Evolutionary conservation across 2,113 vertebrate genomes (phyloP).

Genomic region (Xiphophorus maculatus): DNA sequence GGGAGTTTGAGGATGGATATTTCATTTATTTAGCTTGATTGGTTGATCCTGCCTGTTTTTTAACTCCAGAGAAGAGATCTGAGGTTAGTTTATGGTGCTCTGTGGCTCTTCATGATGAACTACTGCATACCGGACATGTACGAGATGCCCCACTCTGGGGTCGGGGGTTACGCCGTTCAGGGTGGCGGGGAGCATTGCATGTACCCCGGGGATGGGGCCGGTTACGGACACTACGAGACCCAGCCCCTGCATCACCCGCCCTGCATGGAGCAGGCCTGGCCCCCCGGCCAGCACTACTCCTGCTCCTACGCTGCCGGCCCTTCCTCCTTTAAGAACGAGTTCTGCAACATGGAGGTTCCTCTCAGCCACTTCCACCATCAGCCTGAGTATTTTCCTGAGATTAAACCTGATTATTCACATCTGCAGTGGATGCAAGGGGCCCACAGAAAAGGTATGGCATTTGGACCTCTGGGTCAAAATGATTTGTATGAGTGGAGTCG

Average conservation of each 20-base stretch:
- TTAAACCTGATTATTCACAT: constrained; percentile 89
- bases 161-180: constrained; percentile 84
- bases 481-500: neutral
- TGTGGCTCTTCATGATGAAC: constrained; percentile 83
- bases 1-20: neutral
- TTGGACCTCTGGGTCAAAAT: neutral
- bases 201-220: constrained; percentile 86
- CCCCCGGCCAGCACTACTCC: constrained; percentile 86
- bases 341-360: constrained; percentile 89
- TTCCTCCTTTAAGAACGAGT: constrained; percentile 87
- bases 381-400: constrained; percentile 89
- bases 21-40: neutral
- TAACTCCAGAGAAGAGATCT: neutral
- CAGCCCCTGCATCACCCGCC: constrained; percentile 87
- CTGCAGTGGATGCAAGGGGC: constrained; percentile 88
- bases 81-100: neutral
- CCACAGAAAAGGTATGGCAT: constrained; percentile 91
- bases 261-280: constrained; percentile 94
- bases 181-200: constrained; percentile 86
- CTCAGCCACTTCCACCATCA: constrained; percentile 87
- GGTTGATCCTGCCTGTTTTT: neutral
- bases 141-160: constrained; percentile 84
- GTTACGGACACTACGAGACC: constrained; percentile 84
- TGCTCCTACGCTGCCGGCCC: constrained; percentile 86
- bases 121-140: constrained; percentile 90